phyloP scores from a whole-genome alignment of 2,888 invertebrate genomes.

The Lypha dubia region DNA sequence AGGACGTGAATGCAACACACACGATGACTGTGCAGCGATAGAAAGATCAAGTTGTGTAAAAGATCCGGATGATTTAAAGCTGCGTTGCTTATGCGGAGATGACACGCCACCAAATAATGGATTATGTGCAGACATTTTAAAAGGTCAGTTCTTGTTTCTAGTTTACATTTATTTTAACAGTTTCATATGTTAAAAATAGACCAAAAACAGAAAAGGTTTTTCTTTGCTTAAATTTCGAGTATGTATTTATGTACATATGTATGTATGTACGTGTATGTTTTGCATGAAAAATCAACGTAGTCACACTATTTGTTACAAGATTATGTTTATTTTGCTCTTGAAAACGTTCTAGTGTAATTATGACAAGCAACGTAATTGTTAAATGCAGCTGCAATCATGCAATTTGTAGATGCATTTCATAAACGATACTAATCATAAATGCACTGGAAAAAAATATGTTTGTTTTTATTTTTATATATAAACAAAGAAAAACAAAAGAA shows the following conservation, averaged over 20 bases:
- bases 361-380: conserved; percentile 4
- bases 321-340: conserved; percentile 38
- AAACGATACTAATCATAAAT: neutral
- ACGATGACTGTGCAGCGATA: conserved; percentile 87
- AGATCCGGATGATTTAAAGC: conserved; percentile 86
- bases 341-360: conserved; percentile 10
- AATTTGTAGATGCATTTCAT: neutral
- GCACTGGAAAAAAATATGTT: neutral
- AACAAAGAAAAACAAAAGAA: too few species aligned
- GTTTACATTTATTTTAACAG: neutral
- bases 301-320: neutral
- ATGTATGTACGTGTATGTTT: neutral
- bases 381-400: neutral
- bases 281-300: neutral
- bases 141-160: conserved; percentile 84
- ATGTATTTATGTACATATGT: neutral
- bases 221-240: neutral
- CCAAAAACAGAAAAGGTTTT: neutral
- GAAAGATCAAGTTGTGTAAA: conserved; percentile 87
- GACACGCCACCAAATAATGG: conserved; percentile 88
- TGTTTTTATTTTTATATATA: too few species aligned
- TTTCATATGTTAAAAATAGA: conserved; percentile 17
- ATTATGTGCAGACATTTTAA: conserved; percentile 86
- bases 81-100: conserved; percentile 88
- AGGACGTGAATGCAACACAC: conserved; percentile 86